Base-by-base conservation (phyloP, 1,140 invertebrate genomes). In the Ylistrum balloti region DNA sequence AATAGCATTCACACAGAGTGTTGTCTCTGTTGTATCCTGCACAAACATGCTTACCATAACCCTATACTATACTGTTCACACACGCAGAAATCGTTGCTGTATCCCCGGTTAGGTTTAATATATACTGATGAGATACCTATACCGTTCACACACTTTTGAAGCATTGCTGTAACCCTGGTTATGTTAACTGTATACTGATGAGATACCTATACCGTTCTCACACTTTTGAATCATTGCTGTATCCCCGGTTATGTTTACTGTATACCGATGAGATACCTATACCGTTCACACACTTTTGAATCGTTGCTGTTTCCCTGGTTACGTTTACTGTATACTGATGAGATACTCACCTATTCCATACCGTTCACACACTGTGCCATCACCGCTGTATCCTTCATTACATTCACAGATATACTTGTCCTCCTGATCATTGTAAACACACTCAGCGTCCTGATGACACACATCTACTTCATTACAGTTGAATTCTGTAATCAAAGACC, bases 401-500 rank as follows among this genome's bases (percentile, higher is more conserved):
- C 96, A 96, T 88, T 94, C 93, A 93, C 96, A 96, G 41, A 38
- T 87, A 87, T 95, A 96, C 13, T 90, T 87, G 10, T 89, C 38
- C n/a, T 93, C 91, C 15, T 93, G 91, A 0, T 74, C 33, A 89
- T 94, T 91, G 88, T 93, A 94, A 10, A 94, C 91, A 92, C 95
- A 96, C 33, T 94, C 90, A n/a, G 95, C 94, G 92, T 95, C 95
- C 48, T 91, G 90, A 91, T 93, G 94, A 92, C 96, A 96, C 34
- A 95, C 94, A 48, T 96, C 98, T 2, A 97, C 94, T 86, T 95
- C 95, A 93, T 98, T 98, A 94, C 99, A 99, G 41, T 90, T 90
- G 91, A 93, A 94, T 7, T 88, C 95, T 95, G 91, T 13, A 92
- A 85, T 33, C 38, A 48, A 86, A 33, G 7, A 28, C 20, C 5